Base-by-base conservation (phyloP, 2,113 vertebrate genomes). In the Phylloscopus whistleri region DNA sequence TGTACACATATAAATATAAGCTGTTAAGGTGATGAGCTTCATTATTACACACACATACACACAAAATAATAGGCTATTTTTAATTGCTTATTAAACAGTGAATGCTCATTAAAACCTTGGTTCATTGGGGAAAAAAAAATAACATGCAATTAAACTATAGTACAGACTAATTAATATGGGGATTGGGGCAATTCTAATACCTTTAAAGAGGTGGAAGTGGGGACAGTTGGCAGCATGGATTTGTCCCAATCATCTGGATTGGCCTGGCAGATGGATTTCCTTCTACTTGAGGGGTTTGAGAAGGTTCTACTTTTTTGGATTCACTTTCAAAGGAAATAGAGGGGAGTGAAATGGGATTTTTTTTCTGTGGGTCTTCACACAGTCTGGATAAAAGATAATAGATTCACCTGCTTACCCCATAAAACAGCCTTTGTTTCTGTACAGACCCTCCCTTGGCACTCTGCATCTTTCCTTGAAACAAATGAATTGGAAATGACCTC, bases 81-180 rank as follows among this genome's bases (percentile, higher is more conserved):
- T 23, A 95, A 90, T 82, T 86, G 75, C 46, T 90, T 81, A 64
- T 90, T 89, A 90, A 93, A 74, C 6, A 68, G n/a, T 31, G 49
- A 92, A 74, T 58, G 28, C 56, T 96, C 90, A 89, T 95, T 96
- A 96, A 85, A 70, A 85, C 26, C 53, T 91, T 9, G 3, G 63
- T 60, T 96, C 62, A 51, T 48, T 77, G 58, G 76, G 60, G 78
- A 6, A 87, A 84, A 91, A 48, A 91, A 48, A 75, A 53, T 74
- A 70, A 5, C 0, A 74, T 39, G 77, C 86, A 96, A 95, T 96
- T 93, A 95, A 92, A 77, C 55, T 56, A 23, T 51, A 46, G 33
- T 82, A 62, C 20, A 69, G 64, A 64, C 79, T 96, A 95, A 96
- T 96, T 97, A 96, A 94, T 96, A 87, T 73, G 96, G 96, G 94